These are phyloP conservation scores for Galaxias olidus DNA, from an alignment of 2,797 vertebrate genomes.

Conservation along the genomic window DNA sequence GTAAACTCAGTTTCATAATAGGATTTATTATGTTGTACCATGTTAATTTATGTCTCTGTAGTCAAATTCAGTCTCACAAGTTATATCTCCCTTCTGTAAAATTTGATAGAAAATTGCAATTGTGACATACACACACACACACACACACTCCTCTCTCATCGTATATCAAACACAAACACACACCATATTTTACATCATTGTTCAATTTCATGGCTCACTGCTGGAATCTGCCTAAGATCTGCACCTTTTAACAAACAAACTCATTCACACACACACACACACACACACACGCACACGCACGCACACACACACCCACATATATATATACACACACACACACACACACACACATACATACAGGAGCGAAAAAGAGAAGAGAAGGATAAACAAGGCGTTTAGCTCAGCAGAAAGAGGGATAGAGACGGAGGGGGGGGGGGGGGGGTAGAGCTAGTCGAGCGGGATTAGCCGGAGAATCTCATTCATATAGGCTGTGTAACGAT, in stretches of 20 bases:
- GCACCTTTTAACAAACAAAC: conserved; percentile 46
- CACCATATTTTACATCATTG: conserved; percentile 37
- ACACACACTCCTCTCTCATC: conserved; percentile 9
- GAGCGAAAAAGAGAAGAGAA: not conserved
- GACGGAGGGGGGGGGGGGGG: conserved; percentile 15
- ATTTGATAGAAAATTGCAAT: not conserved
- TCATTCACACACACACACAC: conserved; percentile 21
- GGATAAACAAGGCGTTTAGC: conserved; percentile 67
- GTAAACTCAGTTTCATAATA: conserved; percentile 55
- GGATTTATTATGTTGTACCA: conserved; percentile 50
- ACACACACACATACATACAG: conserved; percentile 24
- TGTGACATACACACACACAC: conserved; percentile 34
- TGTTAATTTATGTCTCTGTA: conserved; percentile 58
- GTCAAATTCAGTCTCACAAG: conserved; percentile 39
- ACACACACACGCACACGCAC: conserved; percentile 21
- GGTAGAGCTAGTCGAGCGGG: conserved; percentile 10
- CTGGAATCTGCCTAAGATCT: conserved; percentile 43
- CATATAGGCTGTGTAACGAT: conserved; percentile 42
- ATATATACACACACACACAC: conserved; percentile 7
- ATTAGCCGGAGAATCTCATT: conserved; percentile 44
- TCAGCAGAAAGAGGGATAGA: conserved; percentile 48
- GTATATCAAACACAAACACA: not conserved
- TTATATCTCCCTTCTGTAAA: not conserved
- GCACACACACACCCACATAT: conserved; percentile 21
- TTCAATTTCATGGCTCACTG: conserved; percentile 58